These are phyloP conservation scores for Aphodius sticticus DNA, from an alignment of 2,888 invertebrate genomes.

Conservation along the genomic window DNA sequence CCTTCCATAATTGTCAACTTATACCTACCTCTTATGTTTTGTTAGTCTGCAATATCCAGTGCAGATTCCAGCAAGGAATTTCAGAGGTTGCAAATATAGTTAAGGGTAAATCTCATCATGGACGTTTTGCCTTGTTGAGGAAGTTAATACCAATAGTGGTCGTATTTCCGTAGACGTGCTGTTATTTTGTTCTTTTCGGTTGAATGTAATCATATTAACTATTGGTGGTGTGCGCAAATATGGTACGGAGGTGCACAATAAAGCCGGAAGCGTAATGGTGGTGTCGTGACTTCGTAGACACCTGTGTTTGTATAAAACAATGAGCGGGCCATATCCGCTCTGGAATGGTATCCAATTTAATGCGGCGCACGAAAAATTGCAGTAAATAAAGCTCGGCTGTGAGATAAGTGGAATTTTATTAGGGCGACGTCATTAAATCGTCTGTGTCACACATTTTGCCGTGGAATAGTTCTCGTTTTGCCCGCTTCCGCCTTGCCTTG, in stretches of 20 bases:
- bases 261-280: not conserved
- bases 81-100: not conserved
- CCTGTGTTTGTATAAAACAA: slow-evolving; percentile 4
- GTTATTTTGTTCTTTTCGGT: not conserved
- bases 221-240: not conserved
- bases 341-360: slow-evolving; percentile 18
- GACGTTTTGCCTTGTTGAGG: not conserved
- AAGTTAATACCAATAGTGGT: not conserved
- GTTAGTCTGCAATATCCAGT: too few relatives aligned
- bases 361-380: slow-evolving; percentile 25
- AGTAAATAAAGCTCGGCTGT: slow-evolving; percentile 16
- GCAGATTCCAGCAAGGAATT: too few relatives aligned
- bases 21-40: not conserved
- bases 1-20: not conserved
- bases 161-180: not conserved
- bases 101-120: not conserved
- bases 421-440: slow-evolving; percentile 21
- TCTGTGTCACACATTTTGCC: slow-evolving; percentile 22
- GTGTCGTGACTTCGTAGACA: not conserved
- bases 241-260: not conserved
- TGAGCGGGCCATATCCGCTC: not conserved
- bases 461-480: slow-evolving; percentile 12
- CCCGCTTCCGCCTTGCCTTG: not conserved
- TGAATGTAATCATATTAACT: not conserved
- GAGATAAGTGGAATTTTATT: slow-evolving; percentile 26